Percentiles rank a stretch among this genome's conserved stretches.
Evolutionary conservation across 2,797 vertebrate genomes (phyloP).

Genomic region (Peromyscus nudipes): DNA sequence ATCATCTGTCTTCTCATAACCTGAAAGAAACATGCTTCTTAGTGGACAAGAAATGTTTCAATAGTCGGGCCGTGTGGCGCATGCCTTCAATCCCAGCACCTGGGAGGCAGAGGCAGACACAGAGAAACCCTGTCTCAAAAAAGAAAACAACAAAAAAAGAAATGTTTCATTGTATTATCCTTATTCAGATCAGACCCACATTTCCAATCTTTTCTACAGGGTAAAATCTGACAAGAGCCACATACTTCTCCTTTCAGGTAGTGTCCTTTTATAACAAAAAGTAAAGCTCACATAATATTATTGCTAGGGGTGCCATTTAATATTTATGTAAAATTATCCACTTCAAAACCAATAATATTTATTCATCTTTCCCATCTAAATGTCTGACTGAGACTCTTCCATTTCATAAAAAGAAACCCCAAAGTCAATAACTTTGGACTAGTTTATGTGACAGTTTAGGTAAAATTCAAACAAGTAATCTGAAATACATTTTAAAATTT

Average conservation of each 20-base stretch:
- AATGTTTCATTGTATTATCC: constrained; percentile 18
- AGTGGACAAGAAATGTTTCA: constrained; percentile 50
- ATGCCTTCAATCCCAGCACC: neutral
- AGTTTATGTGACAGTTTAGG: neutral
- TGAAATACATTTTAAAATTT: constrained; percentile 33
- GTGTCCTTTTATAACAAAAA: constrained; percentile 24
- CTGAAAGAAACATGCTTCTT: constrained; percentile 87
- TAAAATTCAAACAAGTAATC: constrained; percentile 18
- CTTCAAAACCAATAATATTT: constrained; percentile 58
- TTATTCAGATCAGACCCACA: neutral
- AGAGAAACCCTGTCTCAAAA: neutral
- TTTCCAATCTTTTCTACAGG: neutral
- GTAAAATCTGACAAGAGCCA: constrained; percentile 20
- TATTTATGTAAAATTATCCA: neutral
- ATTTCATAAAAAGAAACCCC: neutral
- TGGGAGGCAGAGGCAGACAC: neutral
- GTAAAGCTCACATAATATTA: neutral
- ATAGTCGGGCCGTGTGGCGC: neutral
- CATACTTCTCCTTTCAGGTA: neutral
- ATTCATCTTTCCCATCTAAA: neutral
- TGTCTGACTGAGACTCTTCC: neutral
- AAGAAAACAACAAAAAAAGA: neutral
- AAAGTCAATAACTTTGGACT: constrained; percentile 9
- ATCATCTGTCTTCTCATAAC: constrained; percentile 98
- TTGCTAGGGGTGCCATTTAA: neutral